A percentile compares a stretch with the other conserved stretches of the same genome.
phyloP scores from a whole-genome alignment of 2,888 invertebrate species.

The Pammene aurita region DNA sequence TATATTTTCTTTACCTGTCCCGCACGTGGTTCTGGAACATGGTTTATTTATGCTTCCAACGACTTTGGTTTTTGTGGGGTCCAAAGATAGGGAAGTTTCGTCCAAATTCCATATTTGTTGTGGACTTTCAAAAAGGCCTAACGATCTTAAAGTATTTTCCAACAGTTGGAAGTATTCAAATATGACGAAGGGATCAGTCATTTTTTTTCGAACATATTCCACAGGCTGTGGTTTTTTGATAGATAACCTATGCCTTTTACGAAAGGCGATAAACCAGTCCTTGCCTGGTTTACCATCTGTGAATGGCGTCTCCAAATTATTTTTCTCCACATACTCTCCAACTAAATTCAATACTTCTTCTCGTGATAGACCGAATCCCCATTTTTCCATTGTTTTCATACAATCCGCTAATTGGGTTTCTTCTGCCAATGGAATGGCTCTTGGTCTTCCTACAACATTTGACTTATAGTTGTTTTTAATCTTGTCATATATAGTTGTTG shows the following conservation, averaged over 20 bases:
- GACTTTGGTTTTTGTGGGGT: conserved; percentile 42
- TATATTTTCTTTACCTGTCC: conserved; percentile 44
- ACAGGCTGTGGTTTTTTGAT: conserved; percentile 10
- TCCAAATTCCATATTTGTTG: conserved; percentile 41
- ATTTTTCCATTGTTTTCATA: conserved; percentile 2
- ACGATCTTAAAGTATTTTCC: conserved; percentile 22
- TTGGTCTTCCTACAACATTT: neutral
- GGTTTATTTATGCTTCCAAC: conserved; percentile 37
- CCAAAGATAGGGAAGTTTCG: conserved; percentile 38
- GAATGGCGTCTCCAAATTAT: conserved; percentile 8
- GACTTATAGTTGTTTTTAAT: neutral
- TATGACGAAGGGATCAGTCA: conserved; percentile 41
- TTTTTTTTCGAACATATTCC: conserved; percentile 19
- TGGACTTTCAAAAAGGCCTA: conserved; percentile 31
- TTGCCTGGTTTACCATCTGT: neutral
- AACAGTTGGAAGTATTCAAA: conserved; percentile 37
- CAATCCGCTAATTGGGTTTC: neutral
- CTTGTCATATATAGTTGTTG: neutral
- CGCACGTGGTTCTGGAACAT: conserved; percentile 26
- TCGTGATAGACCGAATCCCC: conserved; percentile 14
- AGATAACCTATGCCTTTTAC: conserved; percentile 1
- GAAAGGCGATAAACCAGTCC: conserved; percentile 8
- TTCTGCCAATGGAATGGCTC: neutral
- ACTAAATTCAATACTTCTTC: neutral
- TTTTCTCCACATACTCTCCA: neutral